Evolutionary conservation across 2,888 invertebrate species (phyloP).

Genomic region (Uloborus plumipes): DNA sequence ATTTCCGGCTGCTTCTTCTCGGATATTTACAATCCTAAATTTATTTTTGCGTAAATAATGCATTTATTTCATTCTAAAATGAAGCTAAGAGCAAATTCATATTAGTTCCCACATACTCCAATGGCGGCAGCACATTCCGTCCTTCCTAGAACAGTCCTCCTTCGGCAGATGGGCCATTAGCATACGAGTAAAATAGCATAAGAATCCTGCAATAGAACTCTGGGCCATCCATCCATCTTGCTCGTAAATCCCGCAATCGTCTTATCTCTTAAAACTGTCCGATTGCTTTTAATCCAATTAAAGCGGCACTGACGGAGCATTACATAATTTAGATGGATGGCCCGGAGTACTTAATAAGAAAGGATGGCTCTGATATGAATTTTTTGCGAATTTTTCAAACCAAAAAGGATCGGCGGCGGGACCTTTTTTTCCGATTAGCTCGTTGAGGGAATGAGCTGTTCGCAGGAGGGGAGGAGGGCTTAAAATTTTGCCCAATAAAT

Average conservation of each 20-base stretch:
- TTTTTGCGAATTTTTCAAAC: constrained; percentile 49
- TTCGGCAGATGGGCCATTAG: constrained; percentile 35
- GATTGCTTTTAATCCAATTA: constrained; percentile 63
- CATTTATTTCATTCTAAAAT: neutral
- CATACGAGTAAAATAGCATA: constrained; percentile 38
- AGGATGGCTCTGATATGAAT: constrained; percentile 39
- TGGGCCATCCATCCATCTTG: constrained; percentile 24
- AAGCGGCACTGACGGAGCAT: constrained; percentile 47
- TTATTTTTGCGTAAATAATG: neutral
- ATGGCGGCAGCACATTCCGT: constrained; percentile 37
- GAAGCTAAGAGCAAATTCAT: neutral
- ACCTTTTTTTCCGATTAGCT: constrained; percentile 60
- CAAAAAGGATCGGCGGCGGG: constrained; percentile 11
- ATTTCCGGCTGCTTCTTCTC: too few species aligned
- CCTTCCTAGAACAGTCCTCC: neutral
- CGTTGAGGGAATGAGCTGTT: constrained; percentile 25
- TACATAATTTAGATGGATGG: constrained; percentile 52
- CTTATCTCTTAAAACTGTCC: constrained; percentile 55
- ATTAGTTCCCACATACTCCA: neutral
- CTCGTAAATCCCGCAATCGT: constrained; percentile 38
- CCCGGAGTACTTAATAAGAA: constrained; percentile 44
- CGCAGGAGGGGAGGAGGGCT: constrained; percentile 24
- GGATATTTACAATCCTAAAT: neutral
- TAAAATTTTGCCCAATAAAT: constrained; percentile 59
- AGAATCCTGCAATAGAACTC: constrained; percentile 31